Conservation (phyloP, 2,888 invertebrate genomes). For the Pachymerium ferrugineum region DNA sequence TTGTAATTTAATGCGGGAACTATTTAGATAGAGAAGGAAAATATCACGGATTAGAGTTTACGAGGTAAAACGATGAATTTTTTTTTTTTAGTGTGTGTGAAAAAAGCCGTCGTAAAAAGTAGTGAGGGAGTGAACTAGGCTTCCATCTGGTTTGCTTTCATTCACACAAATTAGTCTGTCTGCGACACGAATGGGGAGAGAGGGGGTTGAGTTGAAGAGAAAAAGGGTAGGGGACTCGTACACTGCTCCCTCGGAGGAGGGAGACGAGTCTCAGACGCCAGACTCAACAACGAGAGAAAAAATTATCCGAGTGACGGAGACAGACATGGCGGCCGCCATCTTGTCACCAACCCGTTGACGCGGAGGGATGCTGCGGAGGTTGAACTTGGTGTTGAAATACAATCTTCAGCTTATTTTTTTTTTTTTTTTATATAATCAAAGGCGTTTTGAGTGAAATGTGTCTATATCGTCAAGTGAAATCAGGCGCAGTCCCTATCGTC, state of each 20-base stretch:
- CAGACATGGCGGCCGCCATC: neutral
- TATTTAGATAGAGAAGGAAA: neutral
- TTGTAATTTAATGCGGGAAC: slow-evolving; percentile 15
- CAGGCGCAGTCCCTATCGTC: slow-evolving; percentile 25
- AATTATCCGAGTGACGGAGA: too few species aligned
- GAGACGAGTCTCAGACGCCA: slow-evolving; percentile 12
- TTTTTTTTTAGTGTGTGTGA: neutral
- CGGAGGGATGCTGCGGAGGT: neutral
- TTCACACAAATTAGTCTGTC: slow-evolving; percentile 21
- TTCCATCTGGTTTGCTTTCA: slow-evolving; percentile 21
- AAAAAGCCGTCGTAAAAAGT: slow-evolving; percentile 2
- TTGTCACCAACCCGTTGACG: neutral
- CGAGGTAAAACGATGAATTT: neutral
- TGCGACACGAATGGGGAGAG: slow-evolving; percentile 9
- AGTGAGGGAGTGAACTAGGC: slow-evolving; percentile 10
- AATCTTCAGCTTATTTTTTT: neutral
- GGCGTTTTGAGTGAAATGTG: neutral
- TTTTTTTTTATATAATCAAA: neutral
- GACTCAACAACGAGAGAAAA: neutral
- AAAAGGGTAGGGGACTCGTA: slow-evolving; percentile 18
- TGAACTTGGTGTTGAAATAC: too few species aligned
- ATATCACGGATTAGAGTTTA: neutral
- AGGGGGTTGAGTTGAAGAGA: slow-evolving; percentile 6
- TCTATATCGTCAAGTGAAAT: slow-evolving; percentile 5
- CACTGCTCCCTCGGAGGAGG: slow-evolving; percentile 15